Percentiles rank a stretch among this genome's conserved stretches.
phyloP scores from a whole-genome alignment of 2,797 vertebrate genomes.

The Loriculus beryllinus region DNA sequence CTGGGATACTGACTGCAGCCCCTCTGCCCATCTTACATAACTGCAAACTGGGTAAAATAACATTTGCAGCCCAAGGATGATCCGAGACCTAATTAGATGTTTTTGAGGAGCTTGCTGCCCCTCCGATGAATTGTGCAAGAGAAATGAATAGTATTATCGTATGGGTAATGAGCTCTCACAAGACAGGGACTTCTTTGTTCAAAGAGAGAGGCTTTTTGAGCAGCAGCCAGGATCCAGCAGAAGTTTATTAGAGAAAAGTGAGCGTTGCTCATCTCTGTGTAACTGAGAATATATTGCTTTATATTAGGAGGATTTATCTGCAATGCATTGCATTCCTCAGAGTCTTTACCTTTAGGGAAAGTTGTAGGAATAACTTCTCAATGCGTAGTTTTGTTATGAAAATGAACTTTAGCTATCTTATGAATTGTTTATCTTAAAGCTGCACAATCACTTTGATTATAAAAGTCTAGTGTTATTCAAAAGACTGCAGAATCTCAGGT shows the following conservation, averaged over 20 bases:
- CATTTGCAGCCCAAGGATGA: neutral
- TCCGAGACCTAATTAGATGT: constrained; percentile 24
- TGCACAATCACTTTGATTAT: constrained; percentile 41
- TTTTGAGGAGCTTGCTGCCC: neutral
- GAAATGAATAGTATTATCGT: constrained; percentile 34
- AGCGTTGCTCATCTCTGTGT: constrained; percentile 15
- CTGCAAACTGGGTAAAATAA: neutral
- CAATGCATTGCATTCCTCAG: neutral
- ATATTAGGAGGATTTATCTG: constrained; percentile 57
- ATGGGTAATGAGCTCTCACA: constrained; percentile 52
- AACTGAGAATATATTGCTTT: constrained; percentile 36
- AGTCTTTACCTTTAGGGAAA: constrained; percentile 48
- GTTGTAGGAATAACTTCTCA: constrained; percentile 40
- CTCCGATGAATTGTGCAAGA: neutral
- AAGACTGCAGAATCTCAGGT: constrained; percentile 54
- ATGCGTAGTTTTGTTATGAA: constrained; percentile 62
- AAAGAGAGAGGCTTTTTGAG: neutral
- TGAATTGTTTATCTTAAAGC: constrained; percentile 65
- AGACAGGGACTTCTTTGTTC: constrained; percentile 40
- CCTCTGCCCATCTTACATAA: neutral
- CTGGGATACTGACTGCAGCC: neutral
- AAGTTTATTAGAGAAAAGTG: constrained; percentile 49
- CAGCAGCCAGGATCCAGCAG: constrained; percentile 12
- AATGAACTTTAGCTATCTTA: constrained; percentile 62
- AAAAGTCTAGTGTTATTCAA: constrained; percentile 43